Conservation (phyloP, 2,113 vertebrate genomes). For the Chionomys nivalis region DNA sequence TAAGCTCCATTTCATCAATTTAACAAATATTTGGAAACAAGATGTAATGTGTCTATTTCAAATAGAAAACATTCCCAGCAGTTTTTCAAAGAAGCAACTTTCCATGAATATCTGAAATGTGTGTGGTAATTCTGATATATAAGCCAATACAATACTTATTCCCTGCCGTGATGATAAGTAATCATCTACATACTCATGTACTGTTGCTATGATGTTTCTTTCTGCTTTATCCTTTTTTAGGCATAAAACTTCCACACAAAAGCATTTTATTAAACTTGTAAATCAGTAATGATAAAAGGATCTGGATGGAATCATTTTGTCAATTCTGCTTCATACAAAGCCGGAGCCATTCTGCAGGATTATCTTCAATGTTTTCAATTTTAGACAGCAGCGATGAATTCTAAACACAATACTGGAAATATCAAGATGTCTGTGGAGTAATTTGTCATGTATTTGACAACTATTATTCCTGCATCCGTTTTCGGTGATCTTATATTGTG, state of each 20-base stretch:
- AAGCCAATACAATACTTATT: not conserved
- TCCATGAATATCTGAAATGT: not conserved
- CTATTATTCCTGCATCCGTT: fast-evolving
- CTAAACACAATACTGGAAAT: not conserved
- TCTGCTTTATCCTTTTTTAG: not conserved
- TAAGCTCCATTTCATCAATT: too few species aligned
- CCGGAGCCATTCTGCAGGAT: not conserved
- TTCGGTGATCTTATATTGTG: not conserved
- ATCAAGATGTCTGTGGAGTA: not conserved
- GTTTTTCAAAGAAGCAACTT: not conserved
- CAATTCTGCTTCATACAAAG: not conserved
- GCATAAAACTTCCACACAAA: not conserved
- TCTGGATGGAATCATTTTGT: not conserved
- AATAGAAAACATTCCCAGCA: not conserved
- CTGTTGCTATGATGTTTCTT: not conserved
- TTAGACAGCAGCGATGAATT: not conserved
- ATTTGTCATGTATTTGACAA: not conserved
- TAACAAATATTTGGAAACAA: not conserved
- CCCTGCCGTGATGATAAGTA: not conserved
- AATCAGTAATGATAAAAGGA: not conserved
- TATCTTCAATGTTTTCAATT: not conserved
- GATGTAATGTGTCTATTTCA: not conserved
- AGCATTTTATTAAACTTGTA: not conserved
- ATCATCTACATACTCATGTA: not conserved
- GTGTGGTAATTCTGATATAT: not conserved